Evolutionary conservation across 2,113 vertebrate species (phyloP).

Genomic region (Edolisoma coerulescens): DNA sequence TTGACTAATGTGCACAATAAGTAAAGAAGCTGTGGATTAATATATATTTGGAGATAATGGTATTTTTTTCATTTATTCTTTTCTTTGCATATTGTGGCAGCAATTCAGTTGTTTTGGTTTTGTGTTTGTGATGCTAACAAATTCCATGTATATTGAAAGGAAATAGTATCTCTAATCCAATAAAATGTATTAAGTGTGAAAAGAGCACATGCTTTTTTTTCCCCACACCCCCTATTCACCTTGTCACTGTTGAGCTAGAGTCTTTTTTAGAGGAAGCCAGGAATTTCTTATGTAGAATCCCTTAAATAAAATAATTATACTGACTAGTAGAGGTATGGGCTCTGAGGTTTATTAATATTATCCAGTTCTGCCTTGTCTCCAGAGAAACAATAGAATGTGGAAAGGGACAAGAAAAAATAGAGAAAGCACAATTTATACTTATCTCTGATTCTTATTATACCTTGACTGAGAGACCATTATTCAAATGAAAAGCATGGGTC

Average conservation of each 20-base stretch:
- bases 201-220: neutral
- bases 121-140: neutral
- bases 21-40: neutral
- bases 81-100: neutral
- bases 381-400: neutral
- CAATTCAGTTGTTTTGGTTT: neutral
- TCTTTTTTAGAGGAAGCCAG: neutral
- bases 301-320: neutral
- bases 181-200: neutral
- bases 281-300: neutral
- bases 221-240: fast-evolving
- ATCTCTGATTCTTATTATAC: neutral
- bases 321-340: neutral
- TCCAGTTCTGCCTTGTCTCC: neutral
- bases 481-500: neutral
- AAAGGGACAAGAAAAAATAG: neutral
- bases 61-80: neutral
- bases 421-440: neutral
- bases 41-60: neutral
- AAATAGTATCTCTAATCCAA: neutral
- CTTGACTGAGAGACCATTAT: neutral
- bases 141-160: neutral
- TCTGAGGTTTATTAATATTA: neutral
- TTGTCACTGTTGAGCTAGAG: neutral
- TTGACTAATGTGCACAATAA: neutral